These are phyloP conservation scores for Vespertilio murinus DNA, from an alignment of 2,797 vertebrate species.

Conservation along the genomic window DNA sequence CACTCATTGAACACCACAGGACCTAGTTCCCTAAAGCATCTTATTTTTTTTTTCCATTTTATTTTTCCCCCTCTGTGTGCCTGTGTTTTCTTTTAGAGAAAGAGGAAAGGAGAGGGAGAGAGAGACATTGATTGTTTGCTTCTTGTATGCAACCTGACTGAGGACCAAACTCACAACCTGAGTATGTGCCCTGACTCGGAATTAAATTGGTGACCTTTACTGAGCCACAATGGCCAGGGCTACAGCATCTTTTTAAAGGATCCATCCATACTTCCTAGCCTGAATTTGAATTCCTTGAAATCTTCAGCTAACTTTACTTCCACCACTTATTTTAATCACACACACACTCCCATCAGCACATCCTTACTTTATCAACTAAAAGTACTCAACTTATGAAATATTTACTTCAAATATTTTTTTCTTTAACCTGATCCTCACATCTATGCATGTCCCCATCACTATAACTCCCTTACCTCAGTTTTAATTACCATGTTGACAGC, in stretches of 20 bases:
- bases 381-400: constrained; percentile 2
- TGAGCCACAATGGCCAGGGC: too few relatives aligned
- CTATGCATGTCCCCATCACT: not conserved
- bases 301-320: not conserved
- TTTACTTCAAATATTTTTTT: constrained; percentile 14
- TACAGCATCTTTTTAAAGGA: not conserved
- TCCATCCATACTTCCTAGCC: not conserved
- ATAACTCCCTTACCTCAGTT: not conserved
- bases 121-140: too few relatives aligned
- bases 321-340: not conserved
- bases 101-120: too few relatives aligned
- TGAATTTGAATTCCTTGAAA: constrained; percentile 31
- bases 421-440: constrained; percentile 16
- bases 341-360: not conserved
- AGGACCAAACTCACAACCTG: too few relatives aligned
- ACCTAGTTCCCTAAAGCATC: not conserved
- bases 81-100: too few relatives aligned
- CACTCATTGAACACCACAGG: not conserved
- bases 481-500: not conserved
- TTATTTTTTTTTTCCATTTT: too few relatives aligned
- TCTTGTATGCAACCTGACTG: too few relatives aligned
- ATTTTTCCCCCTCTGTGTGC: too few relatives aligned
- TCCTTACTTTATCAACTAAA: not conserved
- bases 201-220: too few relatives aligned
- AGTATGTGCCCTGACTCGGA: too few relatives aligned